Base-by-base conservation (phyloP, 1,140 invertebrate genomes). In the Manduca sexta region DNA sequence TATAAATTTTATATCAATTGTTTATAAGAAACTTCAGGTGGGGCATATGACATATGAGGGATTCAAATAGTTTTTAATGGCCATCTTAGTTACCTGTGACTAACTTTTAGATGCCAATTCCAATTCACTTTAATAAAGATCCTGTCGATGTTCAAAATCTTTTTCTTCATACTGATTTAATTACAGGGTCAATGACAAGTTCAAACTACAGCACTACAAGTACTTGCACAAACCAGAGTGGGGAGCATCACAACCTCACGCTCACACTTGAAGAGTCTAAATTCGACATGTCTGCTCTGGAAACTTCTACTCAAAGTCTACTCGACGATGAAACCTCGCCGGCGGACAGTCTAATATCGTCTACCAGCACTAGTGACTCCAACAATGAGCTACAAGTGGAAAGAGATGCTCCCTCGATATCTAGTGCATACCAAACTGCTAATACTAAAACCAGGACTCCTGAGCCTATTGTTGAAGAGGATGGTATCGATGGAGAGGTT, bases 301-400 rank as follows among this genome's bases (percentile, higher is more conserved):
- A 92, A 34, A 90, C 90, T 1, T 92, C 90, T 3, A 89, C 89
- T 0, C 88, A 90, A 45, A 90, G 91, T 39, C 68, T 92, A 11
- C 61, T 91, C 16, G 92, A 93, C 17, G 92, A 94, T 50, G 93
- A 94, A 66, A 93, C 92, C 0, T 94, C 93, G 3, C 93, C 93
- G n/a, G 91, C 92, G 0, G 93, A 93, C 49, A 93, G 92, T 61
- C 72, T 94, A 14, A 90, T 92, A 26, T 92, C 92, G 56, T 93
- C 92, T 50, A 91, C 89, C 1, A 91, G 90, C 12, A 91, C 89
- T 1, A 90, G 90, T 10, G 91, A 90, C 53, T 89, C 89, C 0
- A 90, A 89, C 14, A 88, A 88, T 42, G 88, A 88, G 39, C 68
- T 87, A 49, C 82, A 84, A 0, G 80, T 86, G 64, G 72, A 84